Percentiles rank a stretch among this genome's conserved stretches.
Evolutionary conservation across 2,888 invertebrate genomes (phyloP).

Genomic region (Drosophila borealis): DNA sequence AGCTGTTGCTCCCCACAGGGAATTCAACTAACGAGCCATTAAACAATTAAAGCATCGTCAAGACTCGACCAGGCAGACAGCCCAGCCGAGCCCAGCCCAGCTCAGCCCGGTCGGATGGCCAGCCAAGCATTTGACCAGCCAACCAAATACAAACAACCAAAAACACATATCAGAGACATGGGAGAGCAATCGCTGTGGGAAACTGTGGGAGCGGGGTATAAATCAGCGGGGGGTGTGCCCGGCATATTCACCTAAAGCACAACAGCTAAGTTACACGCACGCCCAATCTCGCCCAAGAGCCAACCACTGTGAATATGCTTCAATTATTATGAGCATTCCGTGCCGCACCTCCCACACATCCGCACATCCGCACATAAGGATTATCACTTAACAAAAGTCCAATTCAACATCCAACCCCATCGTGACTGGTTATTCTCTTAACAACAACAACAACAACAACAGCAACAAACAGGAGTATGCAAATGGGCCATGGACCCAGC

Average conservation of each 20-base stretch:
- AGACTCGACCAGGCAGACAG: conserved; percentile 32
- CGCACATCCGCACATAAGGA: conserved; percentile 32
- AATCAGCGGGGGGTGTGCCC: conserved; percentile 1
- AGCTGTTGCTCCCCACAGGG: conserved; percentile 62
- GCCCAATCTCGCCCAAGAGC: conserved; percentile 25
- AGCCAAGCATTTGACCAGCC: conserved; percentile 72
- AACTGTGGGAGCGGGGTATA: not conserved
- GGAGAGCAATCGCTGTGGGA: conserved; percentile 12
- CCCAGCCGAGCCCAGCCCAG: conserved; percentile 20
- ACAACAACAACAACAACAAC: not conserved
- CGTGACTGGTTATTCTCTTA: conserved; percentile 20
- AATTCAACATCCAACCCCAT: conserved; percentile 23
- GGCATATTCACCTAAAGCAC: conserved; percentile 24
- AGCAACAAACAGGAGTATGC: conserved; percentile 7
- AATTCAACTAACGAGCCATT: conserved; percentile 77
- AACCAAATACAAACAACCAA: conserved; percentile 75
- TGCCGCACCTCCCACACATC: conserved; percentile 17
- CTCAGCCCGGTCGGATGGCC: conserved; percentile 49
- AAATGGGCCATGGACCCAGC: conserved; percentile 7
- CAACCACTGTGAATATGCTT: conserved; percentile 72
- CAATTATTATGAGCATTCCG: conserved; percentile 72
- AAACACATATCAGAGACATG: conserved; percentile 48
- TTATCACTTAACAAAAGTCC: conserved; percentile 52
- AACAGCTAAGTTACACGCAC: conserved; percentile 29
- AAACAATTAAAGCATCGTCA: conserved; percentile 69